Conservation (phyloP, 2,113 vertebrate genomes). For the Heterochromis multidens region DNA sequence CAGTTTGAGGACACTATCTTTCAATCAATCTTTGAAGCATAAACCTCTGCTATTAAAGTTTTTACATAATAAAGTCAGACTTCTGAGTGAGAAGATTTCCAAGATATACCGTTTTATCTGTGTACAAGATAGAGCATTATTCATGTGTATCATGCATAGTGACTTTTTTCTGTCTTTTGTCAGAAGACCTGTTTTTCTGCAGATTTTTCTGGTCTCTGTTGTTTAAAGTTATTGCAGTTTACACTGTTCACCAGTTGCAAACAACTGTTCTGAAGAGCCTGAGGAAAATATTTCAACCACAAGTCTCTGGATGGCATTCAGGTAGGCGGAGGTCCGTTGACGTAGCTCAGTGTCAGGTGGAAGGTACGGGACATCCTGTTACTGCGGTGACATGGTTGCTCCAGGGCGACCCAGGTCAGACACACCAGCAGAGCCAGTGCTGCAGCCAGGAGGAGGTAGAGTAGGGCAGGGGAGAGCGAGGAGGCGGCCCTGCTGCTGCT, state of each 20-base stretch:
- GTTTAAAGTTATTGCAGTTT: background rate
- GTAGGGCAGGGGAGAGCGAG: conserved; percentile 15
- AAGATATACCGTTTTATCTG: background rate
- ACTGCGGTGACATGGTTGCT: conserved; percentile 55
- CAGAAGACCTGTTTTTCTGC: background rate
- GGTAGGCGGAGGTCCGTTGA: conserved; percentile 82
- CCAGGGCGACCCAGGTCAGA: background rate
- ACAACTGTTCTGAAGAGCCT: background rate
- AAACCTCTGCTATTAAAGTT: background rate
- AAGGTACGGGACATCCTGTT: conserved; percentile 47
- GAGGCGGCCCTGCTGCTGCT: background rate
- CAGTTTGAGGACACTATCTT: background rate
- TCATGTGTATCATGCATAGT: background rate
- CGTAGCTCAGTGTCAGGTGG: conserved; percentile 77
- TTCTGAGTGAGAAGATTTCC: background rate
- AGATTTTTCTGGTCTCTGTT: background rate
- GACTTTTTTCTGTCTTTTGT: background rate
- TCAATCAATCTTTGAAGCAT: background rate
- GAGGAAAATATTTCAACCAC: background rate
- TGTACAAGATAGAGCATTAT: background rate
- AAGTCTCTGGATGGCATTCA: conserved; percentile 45
- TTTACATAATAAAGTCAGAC: background rate
- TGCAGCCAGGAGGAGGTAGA: conserved; percentile 61
- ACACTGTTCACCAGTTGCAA: background rate
- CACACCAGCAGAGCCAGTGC: conserved; percentile 54